Evolutionary conservation across 2,113 vertebrate species (phyloP), one percentile per base, ranked within the genome.

Genomic region (Vulpes ferrilata): DNA sequence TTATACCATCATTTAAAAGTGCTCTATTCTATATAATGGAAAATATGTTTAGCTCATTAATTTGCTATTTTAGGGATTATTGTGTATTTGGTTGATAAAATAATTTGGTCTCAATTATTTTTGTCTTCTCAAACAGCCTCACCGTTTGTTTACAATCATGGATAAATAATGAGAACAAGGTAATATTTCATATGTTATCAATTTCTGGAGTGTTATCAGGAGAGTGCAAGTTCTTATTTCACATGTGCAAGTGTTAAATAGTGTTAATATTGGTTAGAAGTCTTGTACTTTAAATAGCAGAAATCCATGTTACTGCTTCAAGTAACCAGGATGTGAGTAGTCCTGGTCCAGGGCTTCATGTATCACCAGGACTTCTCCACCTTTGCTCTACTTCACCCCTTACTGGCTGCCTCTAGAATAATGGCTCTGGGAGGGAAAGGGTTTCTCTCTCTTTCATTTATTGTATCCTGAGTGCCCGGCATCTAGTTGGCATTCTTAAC

Each of bases 71-170:
- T 94, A 59, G 57, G 17, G 91, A 7, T 86, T 69, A 25, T 55
- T 97, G 17, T 25, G 0, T 93, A 59, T 95, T 86, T 80, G 23
- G n/a, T 81, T 89, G 88, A 83, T 92, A 92, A 95, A 93, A 81
- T 93, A 92, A 91, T 43, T 13, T 85, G 43, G 43, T 43, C 43
- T 43, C 43, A 43, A 43, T 43, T 43, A 43, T 43, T 43, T 43
- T 43, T 43, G 43, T 97, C 96, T 96, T 59, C 94, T 19, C 98
- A 96, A 83, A 80, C 98, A 99, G 99, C 99, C 92, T 97, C 99
- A 84, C 99, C 99, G 96, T 98, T 57, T 53, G 98, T 97, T 97
- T 99, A 57, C 98, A 98, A 96, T 84, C 99, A 79, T 98, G 99
- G 67, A 97, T 97, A 92, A 98, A 98, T 96, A 97, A 96, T 81